Base-by-base conservation (phyloP, 2,797 vertebrate species). In the Hoplostethus atlanticus region DNA sequence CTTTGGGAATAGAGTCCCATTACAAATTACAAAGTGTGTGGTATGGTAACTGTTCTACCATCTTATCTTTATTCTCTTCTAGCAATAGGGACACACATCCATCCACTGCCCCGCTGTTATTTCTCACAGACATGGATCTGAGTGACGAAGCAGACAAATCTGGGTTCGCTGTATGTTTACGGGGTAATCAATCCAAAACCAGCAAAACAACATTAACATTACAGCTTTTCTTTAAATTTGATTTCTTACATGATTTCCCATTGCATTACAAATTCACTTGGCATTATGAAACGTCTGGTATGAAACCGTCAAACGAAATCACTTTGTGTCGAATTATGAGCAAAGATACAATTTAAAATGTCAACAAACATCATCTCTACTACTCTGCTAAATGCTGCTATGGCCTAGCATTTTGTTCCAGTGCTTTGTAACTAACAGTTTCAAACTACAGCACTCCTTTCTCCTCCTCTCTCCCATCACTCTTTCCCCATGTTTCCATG, bases 401-500 rank as follows among this genome's bases (percentile, higher is more conserved):
- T 73, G 68, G 66, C 44, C 71, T 21, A 51, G 44, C 70, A 73
- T 83, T 88, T 81, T 80, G 64, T 87, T 83, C 65, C 60, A 51
- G 13, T 5, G 38, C 52, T 73, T 74, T 64, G 59, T 52, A 83
- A 77, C 63, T 48, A 58, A 67, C 48, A 72, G 46, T 85, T 68
- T 73, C 36, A 83, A 76, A 81, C 76, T 79, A 64, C 79, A 81
- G 62, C 51, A n/a, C 65, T 79, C 50, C 16, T 67, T 71, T 64
- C 68, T 71, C 65, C 50, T 62, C 67, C 67, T 38, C 66, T 71
- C 63, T 75, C 46, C 57, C 62, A 80, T 84, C 79, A 66, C 69
- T 77, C 79, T 50, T 51, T 86, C 64, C 64, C 80, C 70, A 74
- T 1, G 70, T 91, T 87, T 86, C 90, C 82, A 84, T 88, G 81